These are phyloP conservation scores for Pseudomyrmex cubaensis DNA, from an alignment of 1,140 invertebrate genomes.

Conservation along the genomic window DNA sequence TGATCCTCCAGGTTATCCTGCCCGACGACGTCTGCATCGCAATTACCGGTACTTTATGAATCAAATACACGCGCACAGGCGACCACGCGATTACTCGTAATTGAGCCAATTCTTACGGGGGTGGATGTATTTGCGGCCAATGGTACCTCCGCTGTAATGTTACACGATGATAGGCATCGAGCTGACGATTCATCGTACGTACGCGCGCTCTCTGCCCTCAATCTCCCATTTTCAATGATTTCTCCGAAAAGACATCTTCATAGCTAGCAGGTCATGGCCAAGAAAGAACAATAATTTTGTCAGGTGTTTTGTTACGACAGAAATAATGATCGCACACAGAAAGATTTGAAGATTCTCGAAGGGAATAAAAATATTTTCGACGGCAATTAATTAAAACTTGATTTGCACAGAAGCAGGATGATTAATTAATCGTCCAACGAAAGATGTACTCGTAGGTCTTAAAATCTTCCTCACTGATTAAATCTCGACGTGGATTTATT, in stretches of 20 bases:
- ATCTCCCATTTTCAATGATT: constrained; percentile 48
- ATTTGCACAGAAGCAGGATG: not conserved
- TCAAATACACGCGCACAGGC: constrained; percentile 76
- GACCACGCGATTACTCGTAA: constrained; percentile 80
- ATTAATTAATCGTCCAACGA: not conserved
- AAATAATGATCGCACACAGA: not conserved
- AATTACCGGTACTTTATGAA: constrained; percentile 83
- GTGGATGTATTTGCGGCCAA: constrained; percentile 75
- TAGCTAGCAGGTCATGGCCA: not conserved
- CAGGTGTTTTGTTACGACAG: not conserved
- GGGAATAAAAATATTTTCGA: not conserved
- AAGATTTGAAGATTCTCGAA: not conserved
- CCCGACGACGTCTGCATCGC: constrained; percentile 76
- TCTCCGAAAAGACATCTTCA: constrained; percentile 33
- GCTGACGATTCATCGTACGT: constrained; percentile 54
- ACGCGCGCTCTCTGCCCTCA: constrained; percentile 3
- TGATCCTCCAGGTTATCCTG: constrained; percentile 80
- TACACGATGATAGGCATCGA: constrained; percentile 56
- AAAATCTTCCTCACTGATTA: not conserved
- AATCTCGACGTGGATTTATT: not conserved
- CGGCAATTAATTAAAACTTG: not conserved
- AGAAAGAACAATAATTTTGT: not conserved
- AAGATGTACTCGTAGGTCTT: not conserved
- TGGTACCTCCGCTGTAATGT: constrained; percentile 62
- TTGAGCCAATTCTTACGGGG: constrained; percentile 83